These are phyloP conservation scores for Anas bahamensis DNA, from an alignment of 2,797 vertebrate genomes.

Conservation along the genomic window DNA sequence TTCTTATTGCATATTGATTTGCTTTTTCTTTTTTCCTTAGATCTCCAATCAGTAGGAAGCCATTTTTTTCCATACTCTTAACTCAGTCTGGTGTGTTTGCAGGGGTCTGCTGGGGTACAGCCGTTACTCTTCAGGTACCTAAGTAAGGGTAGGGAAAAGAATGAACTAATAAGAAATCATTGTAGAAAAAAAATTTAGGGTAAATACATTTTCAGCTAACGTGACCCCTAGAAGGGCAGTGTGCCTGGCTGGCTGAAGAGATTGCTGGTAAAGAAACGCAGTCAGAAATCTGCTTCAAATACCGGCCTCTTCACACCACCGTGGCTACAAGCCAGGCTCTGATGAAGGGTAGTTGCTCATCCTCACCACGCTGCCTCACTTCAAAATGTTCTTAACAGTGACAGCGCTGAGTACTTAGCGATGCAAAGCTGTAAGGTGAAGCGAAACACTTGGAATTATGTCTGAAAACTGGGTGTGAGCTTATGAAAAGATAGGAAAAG, in stretches of 20 bases:
- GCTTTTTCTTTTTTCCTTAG: no score
- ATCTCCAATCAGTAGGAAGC: neutral
- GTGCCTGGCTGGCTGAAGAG: neutral
- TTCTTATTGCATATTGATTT: neutral
- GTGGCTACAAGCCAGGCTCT: accelerated
- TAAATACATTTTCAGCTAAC: neutral
- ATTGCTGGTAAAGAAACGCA: accelerated
- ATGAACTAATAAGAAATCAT: neutral
- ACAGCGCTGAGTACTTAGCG: accelerated
- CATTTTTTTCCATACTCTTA: accelerated
- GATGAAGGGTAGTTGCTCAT: neutral
- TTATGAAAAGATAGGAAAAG: neutral
- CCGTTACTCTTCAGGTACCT: neutral
- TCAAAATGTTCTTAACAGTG: accelerated
- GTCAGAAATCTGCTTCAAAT: neutral
- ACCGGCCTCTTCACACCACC: accelerated
- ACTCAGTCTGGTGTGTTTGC: neutral
- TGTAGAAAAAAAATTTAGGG: neutral
- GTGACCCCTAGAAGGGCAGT: accelerated
- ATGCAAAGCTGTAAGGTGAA: neutral
- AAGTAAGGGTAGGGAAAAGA: neutral
- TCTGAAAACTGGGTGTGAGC: neutral
- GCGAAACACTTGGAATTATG: no score
- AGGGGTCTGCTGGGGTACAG: neutral
- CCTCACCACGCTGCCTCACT: neutral